Evolutionary conservation across 35 echinoderm and acorn worm species (phyloP), one percentile per base, ranked within the genome.

Genomic region (Apostichopus californicus): DNA sequence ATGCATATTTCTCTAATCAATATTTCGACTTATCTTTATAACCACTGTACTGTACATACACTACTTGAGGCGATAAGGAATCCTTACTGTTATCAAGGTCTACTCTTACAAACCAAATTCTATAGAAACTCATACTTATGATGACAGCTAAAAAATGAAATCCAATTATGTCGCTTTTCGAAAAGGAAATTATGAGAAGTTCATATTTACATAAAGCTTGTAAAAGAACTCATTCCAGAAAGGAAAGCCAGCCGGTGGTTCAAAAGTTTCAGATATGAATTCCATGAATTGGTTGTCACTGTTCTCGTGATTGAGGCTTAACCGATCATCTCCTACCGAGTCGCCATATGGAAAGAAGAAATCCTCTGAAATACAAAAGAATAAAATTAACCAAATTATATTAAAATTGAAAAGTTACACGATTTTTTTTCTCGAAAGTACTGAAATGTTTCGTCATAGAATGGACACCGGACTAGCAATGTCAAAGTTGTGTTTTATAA

Each of bases 181-280:
- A 90, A 85, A 5, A 86, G 85, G 86, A 95, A 95, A 20, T 46
- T 46, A 46, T 46, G 3, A 46, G 34, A 46, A 46, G 87, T 92
- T 55, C 57, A 21, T 7, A 94, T 87, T 94, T 90, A 94, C 93
- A 83, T 90, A 94, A 5, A 94, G 57, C 34, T 78, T 94, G 87
- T 94, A 94, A 54, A 81, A 94, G 63, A 90, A 94, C 57, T 84
- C 87, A 21, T 78, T 87, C 73, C 73, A 94, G 66, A 94, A 90
- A 3, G 93, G 93, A 85, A 90, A 94, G 5, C 93, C 93, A 2
- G 58, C 58, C 5, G 87, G 58, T 57, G 87, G 87, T 71, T 72
- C 18, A 53, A 94, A 46, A 2, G 93, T 94, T 94, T 90, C 60
- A 21, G 93, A 94, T 57, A 94, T 94, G 1, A 90, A 18, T 56